phyloP scores from a whole-genome alignment of 2,888 invertebrate species.

The Drosophila percnosoma region DNA sequence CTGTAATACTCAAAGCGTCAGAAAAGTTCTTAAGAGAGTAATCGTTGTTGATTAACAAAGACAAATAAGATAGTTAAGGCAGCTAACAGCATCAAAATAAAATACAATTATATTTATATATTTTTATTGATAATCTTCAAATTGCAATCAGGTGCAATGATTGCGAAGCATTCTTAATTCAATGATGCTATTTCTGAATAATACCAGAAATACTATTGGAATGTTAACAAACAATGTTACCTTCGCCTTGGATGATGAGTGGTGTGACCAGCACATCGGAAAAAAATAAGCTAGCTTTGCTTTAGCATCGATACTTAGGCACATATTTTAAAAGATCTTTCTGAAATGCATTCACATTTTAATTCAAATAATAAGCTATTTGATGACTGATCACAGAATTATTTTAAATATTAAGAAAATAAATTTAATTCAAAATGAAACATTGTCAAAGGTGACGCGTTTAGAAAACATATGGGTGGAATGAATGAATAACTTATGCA shows the following conservation, averaged over 20 bases:
- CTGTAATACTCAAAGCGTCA: neutral
- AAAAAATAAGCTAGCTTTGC: neutral
- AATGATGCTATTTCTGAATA: neutral
- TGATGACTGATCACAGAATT: neutral
- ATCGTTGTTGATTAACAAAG: neutral
- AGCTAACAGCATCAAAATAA: neutral
- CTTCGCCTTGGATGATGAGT: neutral
- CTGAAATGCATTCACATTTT: neutral
- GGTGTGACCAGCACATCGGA: constrained; percentile 10
- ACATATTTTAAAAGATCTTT: neutral
- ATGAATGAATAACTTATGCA: neutral
- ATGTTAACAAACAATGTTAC: neutral
- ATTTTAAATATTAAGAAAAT: neutral
- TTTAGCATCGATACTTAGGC: neutral
- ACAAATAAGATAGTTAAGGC: neutral
- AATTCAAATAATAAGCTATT: neutral
- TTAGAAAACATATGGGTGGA: neutral
- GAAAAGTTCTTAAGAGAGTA: neutral
- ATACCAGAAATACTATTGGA: neutral
- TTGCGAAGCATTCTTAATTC: neutral
- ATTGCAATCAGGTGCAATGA: neutral
- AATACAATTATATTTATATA: neutral
- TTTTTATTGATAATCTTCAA: neutral
- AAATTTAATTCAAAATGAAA: neutral
- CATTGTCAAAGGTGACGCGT: neutral